Percentiles rank a stretch among this genome's conserved stretches.
phyloP scores from a whole-genome alignment of 2,888 invertebrate species.

The Phengaris arion region DNA sequence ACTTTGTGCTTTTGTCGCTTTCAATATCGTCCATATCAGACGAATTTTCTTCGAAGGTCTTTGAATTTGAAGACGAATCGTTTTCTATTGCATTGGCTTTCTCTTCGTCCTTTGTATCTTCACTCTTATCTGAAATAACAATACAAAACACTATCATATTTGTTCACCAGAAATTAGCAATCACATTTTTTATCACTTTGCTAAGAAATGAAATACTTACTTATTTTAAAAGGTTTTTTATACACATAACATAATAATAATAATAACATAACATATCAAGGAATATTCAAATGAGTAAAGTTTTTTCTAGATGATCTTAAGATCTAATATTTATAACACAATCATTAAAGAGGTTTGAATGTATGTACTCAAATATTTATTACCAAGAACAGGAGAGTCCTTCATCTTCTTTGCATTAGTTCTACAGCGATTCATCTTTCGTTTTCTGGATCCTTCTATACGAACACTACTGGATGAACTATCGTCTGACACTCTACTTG shows the following conservation, averaged over 20 bases:
- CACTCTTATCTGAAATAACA: constrained; percentile 53
- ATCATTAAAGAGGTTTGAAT: background rate
- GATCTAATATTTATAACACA: background rate
- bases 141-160: constrained; percentile 19
- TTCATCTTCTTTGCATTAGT: constrained; percentile 53
- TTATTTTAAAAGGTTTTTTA: too few species aligned
- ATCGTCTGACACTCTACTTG: constrained; percentile 69
- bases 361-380: background rate
- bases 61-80: constrained; percentile 52
- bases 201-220: background rate
- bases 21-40: constrained; percentile 69
- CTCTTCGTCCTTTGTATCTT: constrained; percentile 49
- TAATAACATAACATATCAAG: too few species aligned
- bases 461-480: constrained; percentile 64
- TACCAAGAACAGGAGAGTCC: constrained; percentile 51
- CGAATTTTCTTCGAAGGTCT: constrained; percentile 69
- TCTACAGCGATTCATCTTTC: constrained; percentile 56
- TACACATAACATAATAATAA: too few species aligned
- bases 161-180: background rate
- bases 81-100: constrained; percentile 48
- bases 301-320: background rate
- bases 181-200: background rate
- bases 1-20: constrained; percentile 53
- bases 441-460: constrained; percentile 58
- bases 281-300: background rate